phyloP scores from a whole-genome alignment of 2,797 vertebrate genomes.

The Denticeps clupeoides region DNA sequence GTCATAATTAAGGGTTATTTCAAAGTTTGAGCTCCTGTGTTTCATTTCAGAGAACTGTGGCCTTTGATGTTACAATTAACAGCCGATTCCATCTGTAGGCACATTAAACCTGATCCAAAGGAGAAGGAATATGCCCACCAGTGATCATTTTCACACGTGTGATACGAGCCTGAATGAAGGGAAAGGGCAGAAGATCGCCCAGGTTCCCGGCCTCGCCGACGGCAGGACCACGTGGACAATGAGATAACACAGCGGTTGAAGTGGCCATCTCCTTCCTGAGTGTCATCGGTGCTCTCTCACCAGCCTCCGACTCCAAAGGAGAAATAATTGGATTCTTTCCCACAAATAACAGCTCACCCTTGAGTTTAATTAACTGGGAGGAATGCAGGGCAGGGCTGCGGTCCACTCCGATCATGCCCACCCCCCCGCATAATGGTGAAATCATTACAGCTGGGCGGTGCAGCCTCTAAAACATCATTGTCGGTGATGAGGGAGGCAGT shows the following conservation, averaged over 20 bases:
- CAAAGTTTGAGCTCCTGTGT: slow-evolving; percentile 58
- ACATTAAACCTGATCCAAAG: too few species aligned
- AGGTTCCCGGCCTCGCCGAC: background rate
- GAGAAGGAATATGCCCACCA: too few species aligned
- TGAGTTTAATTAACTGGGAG: slow-evolving; percentile 74
- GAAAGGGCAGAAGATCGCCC: background rate
- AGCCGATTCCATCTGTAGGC: slow-evolving; percentile 1
- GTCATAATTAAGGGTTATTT: slow-evolving; percentile 48
- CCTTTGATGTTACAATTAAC: slow-evolving; percentile 52
- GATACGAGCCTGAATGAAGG: too few species aligned
- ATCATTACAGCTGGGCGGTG: slow-evolving; percentile 7
- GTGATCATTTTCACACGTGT: slow-evolving; percentile 24
- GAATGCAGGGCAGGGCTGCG: slow-evolving; percentile 40
- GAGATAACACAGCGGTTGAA: slow-evolving; percentile 57
- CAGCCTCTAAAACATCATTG: background rate
- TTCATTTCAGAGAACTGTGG: slow-evolving; percentile 35
- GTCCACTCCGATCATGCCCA: slow-evolving; percentile 31
- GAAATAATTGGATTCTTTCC: slow-evolving; percentile 80
- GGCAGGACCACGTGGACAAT: slow-evolving; percentile 44
- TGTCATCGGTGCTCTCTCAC: slow-evolving; percentile 48
- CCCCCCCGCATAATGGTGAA: slow-evolving; percentile 8
- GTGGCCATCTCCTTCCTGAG: slow-evolving; percentile 56
- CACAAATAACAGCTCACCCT: slow-evolving; percentile 74
- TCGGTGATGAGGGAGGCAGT: too few species aligned
- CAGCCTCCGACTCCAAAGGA: slow-evolving; percentile 43